Base-by-base conservation (phyloP, 2,113 vertebrate genomes). In the Neolamprologus modestus region DNA sequence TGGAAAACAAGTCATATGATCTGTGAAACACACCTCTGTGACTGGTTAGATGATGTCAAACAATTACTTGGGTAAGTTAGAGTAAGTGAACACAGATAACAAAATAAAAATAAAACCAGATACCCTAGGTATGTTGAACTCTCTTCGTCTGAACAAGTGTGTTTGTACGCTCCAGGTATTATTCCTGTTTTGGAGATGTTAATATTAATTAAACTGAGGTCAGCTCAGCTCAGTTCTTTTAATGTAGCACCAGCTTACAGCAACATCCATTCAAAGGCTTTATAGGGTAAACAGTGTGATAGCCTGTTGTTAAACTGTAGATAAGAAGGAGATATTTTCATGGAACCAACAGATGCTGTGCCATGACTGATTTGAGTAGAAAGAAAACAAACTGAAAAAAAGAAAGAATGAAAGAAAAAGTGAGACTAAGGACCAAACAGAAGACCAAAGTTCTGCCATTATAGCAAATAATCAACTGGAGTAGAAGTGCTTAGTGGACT, bases 321-420 rank as follows among this genome's bases (percentile, higher is more conserved):
- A 12, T 66, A n/a, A 35, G 61, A 11, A 63, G 59, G 0, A 6
- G 59, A 63, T 63, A 63, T 63, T 63, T 19, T 33, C 59, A 63
- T 63, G 28, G 28, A 0, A 35, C 59, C 31, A 35, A 7, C 31
- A 35, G 31, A 61, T 61, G 57, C 14, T 61, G 1, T 61, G 59
- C 59, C 59, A n/a, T 35, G 59, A 63, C 59, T 35, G 59, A 63
- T 71, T 42, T 71, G n/a, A 24, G 63, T 37, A 40, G 35, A 68
- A 42, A 42, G 35, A 71, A 71, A 24, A 42, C 3, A 71, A 71
- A 35, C 31, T 0, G 3, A 5, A 68, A 40, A 37, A 71, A 40
- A 71, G n/a, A 40, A 42, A 24, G 10, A 71, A 63, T n/a, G 59
- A 8, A 63, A 5, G 9, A n/a, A 35, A 63, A 63, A 11, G 31